phyloP scores from a whole-genome alignment of 2,113 vertebrate species.

The Pyrgilauda ruficollis region DNA sequence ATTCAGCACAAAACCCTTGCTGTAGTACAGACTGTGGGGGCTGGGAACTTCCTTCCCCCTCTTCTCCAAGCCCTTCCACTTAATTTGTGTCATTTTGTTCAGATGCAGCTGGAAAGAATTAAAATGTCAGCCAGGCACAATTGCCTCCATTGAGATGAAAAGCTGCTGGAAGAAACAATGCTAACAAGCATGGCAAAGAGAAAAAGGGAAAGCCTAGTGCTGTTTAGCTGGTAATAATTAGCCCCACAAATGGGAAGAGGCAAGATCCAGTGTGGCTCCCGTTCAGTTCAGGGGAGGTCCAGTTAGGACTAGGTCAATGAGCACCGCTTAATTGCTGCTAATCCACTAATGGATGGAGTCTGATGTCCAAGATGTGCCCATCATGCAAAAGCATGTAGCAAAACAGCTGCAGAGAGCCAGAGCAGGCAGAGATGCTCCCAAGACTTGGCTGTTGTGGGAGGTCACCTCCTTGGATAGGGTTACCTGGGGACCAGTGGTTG shows the following conservation, averaged over 20 bases:
- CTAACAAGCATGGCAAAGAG: conserved; percentile 50
- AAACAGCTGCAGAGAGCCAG: not conserved
- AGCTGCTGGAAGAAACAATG: conserved; percentile 52
- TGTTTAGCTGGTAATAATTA: conserved; percentile 49
- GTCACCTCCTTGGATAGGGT: not conserved
- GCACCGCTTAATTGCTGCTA: not conserved
- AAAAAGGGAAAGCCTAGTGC: conserved; percentile 50
- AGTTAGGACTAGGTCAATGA: not conserved
- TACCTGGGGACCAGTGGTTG: not conserved
- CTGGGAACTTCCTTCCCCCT: not conserved
- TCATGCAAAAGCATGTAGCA: not conserved
- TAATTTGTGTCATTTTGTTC: conserved; percentile 52
- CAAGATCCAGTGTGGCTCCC: not conserved
- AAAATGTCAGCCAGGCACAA: conserved; percentile 66
- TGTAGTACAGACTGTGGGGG: not conserved
- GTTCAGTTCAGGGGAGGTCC: conserved; percentile 28
- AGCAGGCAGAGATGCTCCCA: not conserved
- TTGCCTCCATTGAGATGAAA: conserved; percentile 59
- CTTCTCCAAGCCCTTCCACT: conserved; percentile 35
- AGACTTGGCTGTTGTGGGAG: not conserved
- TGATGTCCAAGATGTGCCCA: not conserved
- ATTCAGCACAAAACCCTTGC: not conserved
- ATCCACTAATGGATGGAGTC: not conserved
- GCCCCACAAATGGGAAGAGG: not conserved
- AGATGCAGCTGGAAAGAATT: conserved; percentile 67